Base-by-base conservation (phyloP, 2,888 invertebrate genomes). In the Iselma pallidipennis region DNA sequence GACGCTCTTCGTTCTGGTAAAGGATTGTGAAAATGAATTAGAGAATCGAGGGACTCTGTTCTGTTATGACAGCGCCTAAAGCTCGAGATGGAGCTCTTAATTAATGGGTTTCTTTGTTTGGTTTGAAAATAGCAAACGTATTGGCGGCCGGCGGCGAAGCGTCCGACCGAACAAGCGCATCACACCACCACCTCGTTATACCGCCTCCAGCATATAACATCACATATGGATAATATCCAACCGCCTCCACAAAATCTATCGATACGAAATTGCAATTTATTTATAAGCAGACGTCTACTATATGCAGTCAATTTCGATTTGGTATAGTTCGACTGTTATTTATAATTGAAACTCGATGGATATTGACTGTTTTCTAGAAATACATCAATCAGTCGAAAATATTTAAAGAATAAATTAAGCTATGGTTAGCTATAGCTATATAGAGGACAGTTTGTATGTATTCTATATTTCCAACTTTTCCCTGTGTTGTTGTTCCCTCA, bases 21-120 rank as follows among this genome's bases (percentile, higher is more conserved):
- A 64, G 66, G 66, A 68, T 64, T 68, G 59, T 50, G 64, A 60
- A 62, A 66, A 68, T 65, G 68, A 65, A 63, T 65, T 56, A 62
- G 59, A 64, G 71, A 71, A 65, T 68, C 72, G 66, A 69, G 28
- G 64, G 71, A 53, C 66, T 68, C 77, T n/a, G 21, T 28, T 77
- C 74, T 79, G 77, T 79, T 79, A 75, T 79, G 74, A 76, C 73
- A 76, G 73, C 72, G 74, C 69, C 75, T 76, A 79, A 80, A 81
- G 78, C 78, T 74, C 74, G 78, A 80, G 79, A 79, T 77, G 79
- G 78, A 77, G 77, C 79, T 76, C 79, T 81, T 81, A 81, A 81
- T 81, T 81, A 81, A 81, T 80, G 79, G 78, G 77, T 79, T 79
- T 80, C 78, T 78, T 76, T 81, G 81, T 81, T 81, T 81, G 77